Base-by-base conservation (phyloP, 2,797 vertebrate genomes). In the Acrocephalus scirpaceus region DNA sequence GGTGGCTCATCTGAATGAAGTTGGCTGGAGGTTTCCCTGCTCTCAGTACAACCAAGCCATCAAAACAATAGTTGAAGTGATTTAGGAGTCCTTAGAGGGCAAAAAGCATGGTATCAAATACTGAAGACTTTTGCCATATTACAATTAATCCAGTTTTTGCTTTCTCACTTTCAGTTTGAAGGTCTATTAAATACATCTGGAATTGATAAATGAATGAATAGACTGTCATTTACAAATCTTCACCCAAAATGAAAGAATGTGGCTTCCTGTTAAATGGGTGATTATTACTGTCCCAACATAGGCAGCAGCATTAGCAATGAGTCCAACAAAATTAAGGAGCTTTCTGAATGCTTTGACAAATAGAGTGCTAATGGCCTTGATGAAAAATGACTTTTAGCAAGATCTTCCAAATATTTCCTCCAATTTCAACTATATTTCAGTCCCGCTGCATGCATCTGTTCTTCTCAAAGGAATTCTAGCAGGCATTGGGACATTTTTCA, bases 281-380 rank as follows among this genome's bases (percentile, higher is more conserved):
- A 69, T 95, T 88, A 88, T 82, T 92, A 87, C 61, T 92, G 84
- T 92, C 84, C 81, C 64, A 75, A 4, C 78, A 77, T 44, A 93
- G 65, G 54, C 92, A 86, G 54, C 34, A 77, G 18, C 66, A 61
- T 92, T 93, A 91, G 75, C 72, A 77, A 7, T 45, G 78, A 74
- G n/a, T 91, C 84, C 60, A 91, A 62, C 47, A 86, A 61, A 92
- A 89, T 96, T 86, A 80, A 91, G 75, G 72, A 92, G 78, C 72
- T 92, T 94, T 91, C 84, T 77, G 88, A 89, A 87, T 86, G 69
- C 53, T 95, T 83, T 96, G 95, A 93, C 78, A 88, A 97, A 97
- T 86, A 77, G 78, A 83, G 75, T 93, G 91, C 81, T 92, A 86
- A 97, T 80, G 72, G 74, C 47, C 79, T 69, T 86, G 92, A 72